Base-by-base conservation (phyloP, 2,888 invertebrate genomes). In the Apoda limacodes region DNA sequence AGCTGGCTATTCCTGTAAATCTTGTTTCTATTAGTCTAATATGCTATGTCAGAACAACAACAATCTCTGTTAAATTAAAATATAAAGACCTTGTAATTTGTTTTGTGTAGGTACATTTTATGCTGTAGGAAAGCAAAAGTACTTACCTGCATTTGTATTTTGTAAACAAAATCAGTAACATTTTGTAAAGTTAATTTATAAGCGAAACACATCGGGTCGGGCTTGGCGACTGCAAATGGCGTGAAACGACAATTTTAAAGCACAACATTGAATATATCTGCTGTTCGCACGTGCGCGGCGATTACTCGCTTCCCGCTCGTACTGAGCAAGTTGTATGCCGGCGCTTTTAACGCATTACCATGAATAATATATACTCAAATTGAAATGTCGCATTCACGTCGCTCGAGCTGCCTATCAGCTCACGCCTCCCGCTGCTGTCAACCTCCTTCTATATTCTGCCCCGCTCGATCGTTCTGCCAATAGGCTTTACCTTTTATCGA, bases 361-460 rank as follows among this genome's bases (percentile, higher is more conserved):
- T 80, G 78, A 76, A 78, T 80, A 78, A 78, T 74, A 80, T 76
- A 80, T 71, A 57, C 67, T 64, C 67, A 76, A 76, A 80, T 78
- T 80, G 80, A 78, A 76, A 76, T 72, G 75, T 75, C 78, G 78
- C 68, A 71, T 74, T 74, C 72, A 61, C 59, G 68, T 69, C 68
- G 68, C 67, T 68, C 64, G 55, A 53, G 54, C 62, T 60, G 66
- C 69, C 74, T 70, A 65, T 72, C 72, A 55, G 54, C 55, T 55
- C 55, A 49, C 55, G 50, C 48, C 46, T 43, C 42, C 43, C 49
- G 42, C 55, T 60, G 40, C 39, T 32, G 31, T 30, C 35, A 42
- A 32, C 40, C 47, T 61, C 54, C 60, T 63, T 62, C 64, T 55
- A 50, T 71, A 68, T 68, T 69, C 63, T 60, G 57, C 50, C 55